Base-by-base conservation (phyloP, 2,113 vertebrate genomes). In the Ploceus nigricollis region DNA sequence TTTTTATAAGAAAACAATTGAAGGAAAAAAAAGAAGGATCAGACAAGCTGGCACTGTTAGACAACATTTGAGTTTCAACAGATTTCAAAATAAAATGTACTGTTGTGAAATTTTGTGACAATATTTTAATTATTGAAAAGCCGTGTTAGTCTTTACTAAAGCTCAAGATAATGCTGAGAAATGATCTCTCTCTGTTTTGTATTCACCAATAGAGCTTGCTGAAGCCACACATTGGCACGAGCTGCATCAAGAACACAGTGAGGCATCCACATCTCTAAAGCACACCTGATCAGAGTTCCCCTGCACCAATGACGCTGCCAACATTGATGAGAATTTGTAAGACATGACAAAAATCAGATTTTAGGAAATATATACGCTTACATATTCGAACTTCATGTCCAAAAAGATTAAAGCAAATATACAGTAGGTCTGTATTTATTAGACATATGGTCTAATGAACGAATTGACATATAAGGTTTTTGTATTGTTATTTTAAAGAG, bases 301-400 rank as follows among this genome's bases (percentile, higher is more conserved):
- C 33, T 24, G 30, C 24, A 20, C 10, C 57, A 71, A 0, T 4
- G 10, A 2, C 1, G 0, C 15, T 57, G 27, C 4, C n/a, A 53
- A 22, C 19, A 28, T 15, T 27, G 37, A 85, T 2, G 3, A 84
- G n/a, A 81, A 77, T 40, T 56, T 6, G 0, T 20, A 53, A 89
- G 33, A 15, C 47, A 50, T 2, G n/a, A 50, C 1, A 82, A 66
- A 53, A 73, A 64, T 17, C 31, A 77, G 17, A 58, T 6, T 83
- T 83, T 57, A 70, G 19, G 15, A 39, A 88, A 56, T 44, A 71
- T 42, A 60, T 51, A 40, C 3, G 4, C 2, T 25, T 39, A 7
- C 8, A 13, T 25, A 11, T 6, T 66, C 42, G 45, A 73, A 31
- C 9, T 53, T 89, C 28, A 2, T 20, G 24, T 4, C n/a, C n/a